phyloP scores from a whole-genome alignment of 2,113 vertebrate species.

The Desmodus rotundus region DNA sequence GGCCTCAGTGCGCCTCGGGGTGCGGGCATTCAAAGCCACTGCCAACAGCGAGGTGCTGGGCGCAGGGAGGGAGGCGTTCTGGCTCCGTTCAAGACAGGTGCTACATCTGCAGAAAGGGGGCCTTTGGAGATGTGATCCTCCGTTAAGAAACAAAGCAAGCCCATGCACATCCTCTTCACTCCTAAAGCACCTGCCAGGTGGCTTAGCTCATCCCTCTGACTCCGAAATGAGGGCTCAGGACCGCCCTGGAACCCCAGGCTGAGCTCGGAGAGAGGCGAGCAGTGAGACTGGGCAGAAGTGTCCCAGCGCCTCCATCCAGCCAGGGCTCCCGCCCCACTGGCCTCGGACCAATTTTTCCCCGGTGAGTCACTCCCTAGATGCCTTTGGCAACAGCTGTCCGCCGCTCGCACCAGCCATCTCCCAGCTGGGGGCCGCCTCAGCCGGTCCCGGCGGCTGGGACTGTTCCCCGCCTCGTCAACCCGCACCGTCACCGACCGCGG shows the following conservation, averaged over 20 bases:
- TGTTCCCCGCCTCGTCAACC: neutral
- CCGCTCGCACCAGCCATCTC: neutral
- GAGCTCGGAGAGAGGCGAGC: neutral
- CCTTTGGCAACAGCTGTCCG: neutral
- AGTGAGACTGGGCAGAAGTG: neutral
- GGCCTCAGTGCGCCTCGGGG: accelerated
- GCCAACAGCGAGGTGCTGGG: accelerated
- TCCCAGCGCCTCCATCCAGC: neutral
- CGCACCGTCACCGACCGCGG: neutral
- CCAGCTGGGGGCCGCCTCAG: neutral
- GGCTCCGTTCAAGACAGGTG: neutral
- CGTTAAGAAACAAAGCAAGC: neutral
- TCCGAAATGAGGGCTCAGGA: neutral
- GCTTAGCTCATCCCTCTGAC: neutral
- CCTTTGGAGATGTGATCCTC: neutral
- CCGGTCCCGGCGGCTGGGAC: neutral
- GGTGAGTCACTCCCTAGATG: neutral
- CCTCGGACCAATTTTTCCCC: neutral
- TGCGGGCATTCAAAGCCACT: neutral
- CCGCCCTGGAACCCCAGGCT: neutral
- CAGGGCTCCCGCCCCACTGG: neutral
- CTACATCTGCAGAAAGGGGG: neutral
- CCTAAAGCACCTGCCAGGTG: neutral
- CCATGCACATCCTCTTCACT: neutral
- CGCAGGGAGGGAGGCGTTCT: neutral